Percentiles rank a stretch among this genome's conserved stretches.
Conservation (phyloP, 2,888 invertebrate species). For the Spisula subtruncata region DNA sequence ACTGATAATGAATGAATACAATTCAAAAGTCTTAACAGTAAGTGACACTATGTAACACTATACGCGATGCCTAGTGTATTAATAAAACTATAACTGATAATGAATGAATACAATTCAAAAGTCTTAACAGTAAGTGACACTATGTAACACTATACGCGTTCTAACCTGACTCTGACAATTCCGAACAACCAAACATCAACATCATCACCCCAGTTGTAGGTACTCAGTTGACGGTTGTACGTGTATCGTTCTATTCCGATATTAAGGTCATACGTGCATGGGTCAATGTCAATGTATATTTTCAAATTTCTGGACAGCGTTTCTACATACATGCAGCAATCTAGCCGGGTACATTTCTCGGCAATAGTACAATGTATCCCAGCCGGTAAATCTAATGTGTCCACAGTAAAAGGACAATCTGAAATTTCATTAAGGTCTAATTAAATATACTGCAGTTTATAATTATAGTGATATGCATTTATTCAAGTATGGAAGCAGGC, state of each 20-base stretch:
- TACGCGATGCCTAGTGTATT: too few species aligned
- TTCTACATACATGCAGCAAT: slow-evolving; percentile 20
- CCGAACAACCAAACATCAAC: slow-evolving; percentile 25
- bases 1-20: too few species aligned
- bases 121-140: too few species aligned
- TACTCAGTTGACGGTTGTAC: slow-evolving; percentile 45
- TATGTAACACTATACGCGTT: too few species aligned
- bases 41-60: too few species aligned
- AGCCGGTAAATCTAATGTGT: background rate
- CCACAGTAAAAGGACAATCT: background rate
- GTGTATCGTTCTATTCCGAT: slow-evolving; percentile 16
- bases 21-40: too few species aligned
- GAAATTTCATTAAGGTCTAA: background rate
- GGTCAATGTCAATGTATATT: slow-evolving; percentile 21
- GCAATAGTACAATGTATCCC: slow-evolving; percentile 12
- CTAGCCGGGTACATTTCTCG: background rate
- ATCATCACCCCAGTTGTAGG: slow-evolving; percentile 68
- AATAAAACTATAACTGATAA: too few species aligned
- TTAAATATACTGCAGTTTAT: too few species aligned
- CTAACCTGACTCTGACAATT: slow-evolving; percentile 6
- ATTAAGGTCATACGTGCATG: background rate
- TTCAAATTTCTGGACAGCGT: background rate
- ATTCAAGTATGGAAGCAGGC: too few species aligned
- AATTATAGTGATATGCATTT: too few species aligned
- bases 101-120: too few species aligned